Base-by-base conservation (phyloP, 2,797 vertebrate genomes). In the Furcifer pardalis region DNA sequence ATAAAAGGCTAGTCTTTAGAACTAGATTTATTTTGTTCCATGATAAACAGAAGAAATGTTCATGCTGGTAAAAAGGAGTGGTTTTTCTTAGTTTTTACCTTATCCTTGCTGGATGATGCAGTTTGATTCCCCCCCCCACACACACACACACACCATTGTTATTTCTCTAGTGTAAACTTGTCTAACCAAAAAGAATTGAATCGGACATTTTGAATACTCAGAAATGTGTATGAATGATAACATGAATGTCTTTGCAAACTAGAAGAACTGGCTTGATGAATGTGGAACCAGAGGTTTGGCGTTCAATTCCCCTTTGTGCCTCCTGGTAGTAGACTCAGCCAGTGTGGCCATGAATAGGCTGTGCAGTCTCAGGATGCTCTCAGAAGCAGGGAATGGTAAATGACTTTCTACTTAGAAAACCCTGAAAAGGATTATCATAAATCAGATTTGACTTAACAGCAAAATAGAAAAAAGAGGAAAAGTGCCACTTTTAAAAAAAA, bases 1-100 rank as follows among this genome's bases (percentile, higher is more conserved):
- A 81, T 87, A 66, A 89, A 82, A 81, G 60, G 21, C 65, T 62
- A 49, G 75, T 75, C 5, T 3, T 10, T 8, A 82, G 52, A 85
- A 42, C 23, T 86, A 2, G 1, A 19, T 76, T 72, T 77, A 27
- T 72, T 69, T 59, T 1, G 60, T 2, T 46, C 10, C 46, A 75
- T 71, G 84, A 73, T 37, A 75, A 85, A 59, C 77, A 88, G 78
- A 63, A 13, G 9, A 59, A 1, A 77, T 85, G 0, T 40, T 0
- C 37, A 75, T 27, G 79, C 2, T 90, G 1, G 0, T n/a, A 60
- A 71, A 32, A 23, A 84, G 42, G 86, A 82, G 1, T 63, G 13
- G 49, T 82, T 32, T 69, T 69, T 72, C 15, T n/a, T 83, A 40
- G 2, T 56, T 88, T 82, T 82, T 37, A n/a, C 5, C 10, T 5